phyloP scores from a whole-genome alignment of 2,888 invertebrate genomes.

The Imbricaverruca yamaguchii region DNA sequence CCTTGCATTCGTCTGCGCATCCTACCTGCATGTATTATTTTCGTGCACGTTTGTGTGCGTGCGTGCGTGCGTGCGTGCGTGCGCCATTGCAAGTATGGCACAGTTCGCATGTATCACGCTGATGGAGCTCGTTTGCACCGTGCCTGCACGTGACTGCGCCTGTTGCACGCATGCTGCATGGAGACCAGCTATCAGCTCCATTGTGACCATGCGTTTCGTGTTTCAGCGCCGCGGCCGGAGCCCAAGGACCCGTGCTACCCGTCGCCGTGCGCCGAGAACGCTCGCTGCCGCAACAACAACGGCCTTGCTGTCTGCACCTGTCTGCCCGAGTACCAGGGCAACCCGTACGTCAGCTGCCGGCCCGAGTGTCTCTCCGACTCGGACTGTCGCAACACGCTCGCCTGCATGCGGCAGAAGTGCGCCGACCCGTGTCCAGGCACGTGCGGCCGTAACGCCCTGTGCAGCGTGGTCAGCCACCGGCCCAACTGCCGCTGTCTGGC shows the following conservation, averaged over 20 bases:
- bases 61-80: too few species aligned
- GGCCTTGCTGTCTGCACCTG: constrained; percentile 70
- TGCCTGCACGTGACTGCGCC: not conserved
- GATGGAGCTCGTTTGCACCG: not conserved
- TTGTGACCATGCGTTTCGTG: not conserved
- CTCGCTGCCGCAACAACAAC: constrained; percentile 71
- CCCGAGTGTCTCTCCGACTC: constrained; percentile 34
- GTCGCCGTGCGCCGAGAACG: constrained; percentile 38
- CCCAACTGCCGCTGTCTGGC: constrained; percentile 37
- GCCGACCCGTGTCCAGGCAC: constrained; percentile 65
- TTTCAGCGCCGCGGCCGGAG: not conserved
- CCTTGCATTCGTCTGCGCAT: constrained; percentile 13
- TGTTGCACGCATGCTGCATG: not conserved
- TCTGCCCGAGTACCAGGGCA: constrained; percentile 66
- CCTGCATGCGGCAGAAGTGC: constrained; percentile 35
- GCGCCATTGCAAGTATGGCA: not conserved
- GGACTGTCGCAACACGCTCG: constrained; percentile 35
- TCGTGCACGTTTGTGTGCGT: too few species aligned
- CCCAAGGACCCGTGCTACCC: constrained; percentile 32
- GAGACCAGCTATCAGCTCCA: not conserved
- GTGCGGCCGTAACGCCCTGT: constrained; percentile 62
- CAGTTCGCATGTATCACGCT: not conserved
- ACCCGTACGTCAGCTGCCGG: constrained; percentile 47
- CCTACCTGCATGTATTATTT: too few species aligned
- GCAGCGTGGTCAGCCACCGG: constrained; percentile 37